Evolutionary conservation across 35 echinoderm and acorn worm species (phyloP).

Genomic region (Acanthaster planci): DNA sequence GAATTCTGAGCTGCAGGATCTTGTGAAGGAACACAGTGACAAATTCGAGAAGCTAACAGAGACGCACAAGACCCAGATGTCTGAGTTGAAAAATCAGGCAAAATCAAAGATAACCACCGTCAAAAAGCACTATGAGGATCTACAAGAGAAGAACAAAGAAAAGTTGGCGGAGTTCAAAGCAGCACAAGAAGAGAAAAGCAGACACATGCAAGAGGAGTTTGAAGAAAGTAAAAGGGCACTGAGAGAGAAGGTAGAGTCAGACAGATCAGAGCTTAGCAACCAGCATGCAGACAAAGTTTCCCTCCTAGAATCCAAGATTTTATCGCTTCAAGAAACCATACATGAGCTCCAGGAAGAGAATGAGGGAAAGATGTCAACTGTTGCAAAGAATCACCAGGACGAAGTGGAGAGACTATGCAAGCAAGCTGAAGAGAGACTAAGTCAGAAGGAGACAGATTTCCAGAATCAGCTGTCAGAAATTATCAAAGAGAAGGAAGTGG

Average conservation of each 20-base stretch:
- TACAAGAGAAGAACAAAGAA: slow-evolving; percentile 35
- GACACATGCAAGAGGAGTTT: slow-evolving; percentile 43
- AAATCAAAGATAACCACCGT: slow-evolving; percentile 75
- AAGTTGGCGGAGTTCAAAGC: slow-evolving; percentile 52
- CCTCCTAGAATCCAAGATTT: slow-evolving; percentile 26
- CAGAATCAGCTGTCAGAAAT: slow-evolving; percentile 76
- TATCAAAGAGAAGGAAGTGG: slow-evolving; percentile 83
- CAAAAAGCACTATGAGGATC: slow-evolving; percentile 67
- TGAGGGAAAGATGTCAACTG: slow-evolving; percentile 6
- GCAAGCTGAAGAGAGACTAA: slow-evolving; percentile 41
- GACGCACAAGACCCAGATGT: slow-evolving; percentile 64
- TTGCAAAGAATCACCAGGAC: slow-evolving; percentile 33
- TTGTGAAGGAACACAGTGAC: slow-evolving; percentile 56
- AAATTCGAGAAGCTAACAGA: slow-evolving; percentile 57
- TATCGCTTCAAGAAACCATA: slow-evolving; percentile 12
- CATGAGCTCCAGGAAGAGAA: slow-evolving; percentile 30
- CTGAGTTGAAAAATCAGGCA: slow-evolving; percentile 79
- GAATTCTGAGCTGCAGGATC: slow-evolving; percentile 60
- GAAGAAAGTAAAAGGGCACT: slow-evolving; percentile 26
- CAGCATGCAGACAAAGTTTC: slow-evolving; percentile 21
- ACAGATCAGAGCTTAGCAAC: not conserved
- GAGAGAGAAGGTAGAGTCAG: slow-evolving; percentile 16
- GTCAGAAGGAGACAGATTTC: slow-evolving; percentile 73
- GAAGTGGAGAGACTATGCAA: slow-evolving; percentile 5
- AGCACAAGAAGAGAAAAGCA: slow-evolving; percentile 37